These are phyloP conservation scores for Tetragonisca angustula DNA, from an alignment of 2,888 invertebrate species.

Conservation along the genomic window DNA sequence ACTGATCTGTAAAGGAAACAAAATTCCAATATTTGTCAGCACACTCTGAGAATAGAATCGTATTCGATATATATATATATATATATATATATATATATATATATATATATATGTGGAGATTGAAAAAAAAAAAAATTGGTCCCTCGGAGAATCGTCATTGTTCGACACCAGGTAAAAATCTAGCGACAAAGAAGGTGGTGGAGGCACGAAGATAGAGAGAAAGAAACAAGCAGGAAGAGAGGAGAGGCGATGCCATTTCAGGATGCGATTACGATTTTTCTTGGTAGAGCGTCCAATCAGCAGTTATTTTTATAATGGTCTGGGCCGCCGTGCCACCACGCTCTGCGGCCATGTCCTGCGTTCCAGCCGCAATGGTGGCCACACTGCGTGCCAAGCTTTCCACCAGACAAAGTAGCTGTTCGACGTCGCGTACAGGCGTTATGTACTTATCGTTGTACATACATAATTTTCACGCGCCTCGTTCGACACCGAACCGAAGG, in stretches of 20 bases:
- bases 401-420: constrained; percentile 75
- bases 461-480: constrained; percentile 50
- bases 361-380: constrained; percentile 68
- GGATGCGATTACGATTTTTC: constrained; percentile 84
- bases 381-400: constrained; percentile 72
- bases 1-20: not conserved
- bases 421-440: constrained; percentile 60
- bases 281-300: constrained; percentile 84
- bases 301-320: constrained; percentile 84
- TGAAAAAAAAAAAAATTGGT: too few relatives aligned
- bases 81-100: too few relatives aligned
- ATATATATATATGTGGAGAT: too few relatives aligned
- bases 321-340: constrained; percentile 68
- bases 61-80: too few relatives aligned
- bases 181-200: constrained; percentile 8
- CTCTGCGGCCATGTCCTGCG: constrained; percentile 70
- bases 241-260: constrained; percentile 71
- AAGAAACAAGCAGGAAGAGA: constrained; percentile 36
- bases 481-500: constrained; percentile 6
- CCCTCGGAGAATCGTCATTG: constrained; percentile 9
- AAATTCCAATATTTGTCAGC: not conserved
- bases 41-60: not conserved
- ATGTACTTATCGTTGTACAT: constrained; percentile 55
- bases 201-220: constrained; percentile 41
- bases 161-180: constrained; percentile 38